Evolutionary conservation across 2,113 vertebrate species (phyloP).

Genomic region (Callorhinus ursinus): DNA sequence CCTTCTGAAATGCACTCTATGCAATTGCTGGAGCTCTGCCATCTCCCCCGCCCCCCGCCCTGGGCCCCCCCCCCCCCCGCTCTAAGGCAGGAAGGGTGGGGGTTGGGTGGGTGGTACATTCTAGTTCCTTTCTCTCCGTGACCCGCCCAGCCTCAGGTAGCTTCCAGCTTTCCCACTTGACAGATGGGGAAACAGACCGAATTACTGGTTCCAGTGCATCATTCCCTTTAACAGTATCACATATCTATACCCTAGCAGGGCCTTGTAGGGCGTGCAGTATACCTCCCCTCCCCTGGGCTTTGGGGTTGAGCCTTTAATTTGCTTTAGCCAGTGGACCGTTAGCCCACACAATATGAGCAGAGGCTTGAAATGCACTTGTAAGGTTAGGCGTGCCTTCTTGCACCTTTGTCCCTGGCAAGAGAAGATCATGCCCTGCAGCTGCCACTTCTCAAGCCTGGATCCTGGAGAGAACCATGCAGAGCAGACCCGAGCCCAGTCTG

Average conservation of each 20-base stretch:
- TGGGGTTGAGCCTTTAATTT: neutral
- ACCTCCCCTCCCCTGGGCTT: too few relatives aligned
- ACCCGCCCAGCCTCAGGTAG: neutral
- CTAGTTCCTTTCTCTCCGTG: neutral
- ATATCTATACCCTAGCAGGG: neutral
- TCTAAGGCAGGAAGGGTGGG: neutral
- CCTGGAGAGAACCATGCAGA: neutral
- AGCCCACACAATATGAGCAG: fast-evolving
- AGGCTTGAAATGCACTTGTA: neutral
- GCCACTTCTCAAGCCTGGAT: neutral
- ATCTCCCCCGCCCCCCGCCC: neutral
- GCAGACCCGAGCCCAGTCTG: too few relatives aligned
- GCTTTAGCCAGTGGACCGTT: neutral
- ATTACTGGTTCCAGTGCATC: neutral
- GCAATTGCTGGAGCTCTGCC: neutral
- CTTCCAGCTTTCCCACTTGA: neutral
- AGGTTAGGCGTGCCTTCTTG: too few relatives aligned
- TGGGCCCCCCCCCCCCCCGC: neutral
- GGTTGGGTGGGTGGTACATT: neutral
- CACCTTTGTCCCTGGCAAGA: neutral
- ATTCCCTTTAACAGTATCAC: fast-evolving
- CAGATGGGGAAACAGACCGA: neutral
- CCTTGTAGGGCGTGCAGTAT: fast-evolving
- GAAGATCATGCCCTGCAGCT: neutral
- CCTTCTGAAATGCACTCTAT: neutral